Conservation (phyloP, 2,113 vertebrate species). For the Ascaphus truei region DNA sequence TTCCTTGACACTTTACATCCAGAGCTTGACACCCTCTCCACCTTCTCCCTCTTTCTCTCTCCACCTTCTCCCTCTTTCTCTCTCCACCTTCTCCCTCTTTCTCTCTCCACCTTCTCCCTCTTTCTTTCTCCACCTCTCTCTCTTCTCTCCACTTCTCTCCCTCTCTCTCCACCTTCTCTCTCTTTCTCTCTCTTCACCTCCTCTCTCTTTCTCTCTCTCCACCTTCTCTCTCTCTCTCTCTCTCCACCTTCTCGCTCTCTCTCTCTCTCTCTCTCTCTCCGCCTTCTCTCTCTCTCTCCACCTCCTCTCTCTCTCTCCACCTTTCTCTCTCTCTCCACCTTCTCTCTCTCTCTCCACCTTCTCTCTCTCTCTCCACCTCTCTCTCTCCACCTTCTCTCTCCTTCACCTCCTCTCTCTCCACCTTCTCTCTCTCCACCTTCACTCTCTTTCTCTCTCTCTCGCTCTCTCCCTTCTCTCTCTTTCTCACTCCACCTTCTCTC, state of each 20-base stretch:
- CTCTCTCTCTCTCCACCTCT: neutral
- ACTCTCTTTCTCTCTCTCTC: neutral
- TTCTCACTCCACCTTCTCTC: neutral
- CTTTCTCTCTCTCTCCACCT: neutral
- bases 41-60: slow-evolving; percentile 38
- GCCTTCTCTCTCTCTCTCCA: neutral
- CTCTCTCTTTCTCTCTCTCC: neutral
- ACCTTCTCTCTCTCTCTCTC: neutral
- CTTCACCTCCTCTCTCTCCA: neutral
- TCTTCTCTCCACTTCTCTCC: neutral
- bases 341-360: neutral
- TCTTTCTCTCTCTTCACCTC: neutral
- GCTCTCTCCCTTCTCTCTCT: neutral
- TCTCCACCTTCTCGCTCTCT: neutral
- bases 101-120: neutral
- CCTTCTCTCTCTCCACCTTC: neutral
- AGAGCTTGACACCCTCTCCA: slow-evolving; percentile 56
- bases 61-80: neutral
- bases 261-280: neutral
- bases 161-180: neutral
- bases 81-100: neutral
- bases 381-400: neutral
- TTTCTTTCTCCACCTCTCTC: neutral
- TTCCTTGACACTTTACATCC: slow-evolving; percentile 77
- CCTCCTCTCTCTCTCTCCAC: neutral